These are phyloP conservation scores for Phymatocera aterrima DNA, from an alignment of 2,888 invertebrate genomes.

Conservation along the genomic window DNA sequence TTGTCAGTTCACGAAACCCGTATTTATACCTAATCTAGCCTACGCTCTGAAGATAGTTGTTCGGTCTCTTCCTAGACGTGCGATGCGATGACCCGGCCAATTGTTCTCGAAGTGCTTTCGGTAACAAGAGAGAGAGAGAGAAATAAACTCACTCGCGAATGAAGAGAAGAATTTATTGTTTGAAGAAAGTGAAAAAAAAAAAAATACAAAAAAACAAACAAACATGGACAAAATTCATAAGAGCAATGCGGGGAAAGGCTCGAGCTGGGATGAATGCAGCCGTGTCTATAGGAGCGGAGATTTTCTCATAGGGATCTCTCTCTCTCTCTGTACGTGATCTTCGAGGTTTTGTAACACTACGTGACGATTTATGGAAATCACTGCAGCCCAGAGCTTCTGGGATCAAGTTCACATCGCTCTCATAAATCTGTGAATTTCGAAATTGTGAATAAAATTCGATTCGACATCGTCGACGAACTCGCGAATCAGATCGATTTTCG, in stretches of 20 bases:
- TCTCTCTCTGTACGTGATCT: neutral
- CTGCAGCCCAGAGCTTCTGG: neutral
- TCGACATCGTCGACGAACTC: no score
- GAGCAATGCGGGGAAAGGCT: neutral
- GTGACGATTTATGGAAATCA: neutral
- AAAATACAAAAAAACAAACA: no score
- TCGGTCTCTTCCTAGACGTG: neutral
- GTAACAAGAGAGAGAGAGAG: no score
- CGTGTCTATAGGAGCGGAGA: neutral
- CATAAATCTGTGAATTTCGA: no score
- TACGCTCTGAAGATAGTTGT: neutral
- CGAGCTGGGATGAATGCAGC: neutral
- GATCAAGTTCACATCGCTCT: neutral
- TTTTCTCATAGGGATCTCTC: neutral
- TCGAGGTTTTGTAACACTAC: neutral
- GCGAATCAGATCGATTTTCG: no score
- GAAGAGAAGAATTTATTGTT: no score
- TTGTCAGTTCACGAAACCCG: constrained; percentile 12
- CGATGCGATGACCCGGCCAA: no score
- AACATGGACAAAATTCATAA: no score
- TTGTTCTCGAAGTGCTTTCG: no score
- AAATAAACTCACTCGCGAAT: no score
- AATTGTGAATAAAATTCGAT: no score
- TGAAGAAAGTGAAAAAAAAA: neutral
- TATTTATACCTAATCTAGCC: neutral